Evolutionary conservation across 2,888 invertebrate genomes (phyloP).

Genomic region (Agapostemon virescens): DNA sequence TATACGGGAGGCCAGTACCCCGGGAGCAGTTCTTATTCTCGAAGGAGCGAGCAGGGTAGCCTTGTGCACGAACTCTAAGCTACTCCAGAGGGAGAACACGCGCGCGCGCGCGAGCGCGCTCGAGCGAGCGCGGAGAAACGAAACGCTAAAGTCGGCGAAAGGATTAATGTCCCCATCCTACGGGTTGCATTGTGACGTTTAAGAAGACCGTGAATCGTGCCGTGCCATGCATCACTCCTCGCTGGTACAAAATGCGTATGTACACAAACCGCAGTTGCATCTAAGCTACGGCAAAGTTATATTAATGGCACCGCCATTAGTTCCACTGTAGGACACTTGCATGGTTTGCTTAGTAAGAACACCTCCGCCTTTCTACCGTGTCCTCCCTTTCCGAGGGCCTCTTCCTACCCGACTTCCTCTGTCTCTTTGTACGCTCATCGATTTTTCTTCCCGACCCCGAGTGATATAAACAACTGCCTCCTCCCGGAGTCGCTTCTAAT

Average conservation of each 20-base stretch:
- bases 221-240: conserved; percentile 65
- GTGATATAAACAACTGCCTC: conserved; percentile 10
- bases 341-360: conserved; percentile 47
- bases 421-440: not conserved
- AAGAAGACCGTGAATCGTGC: conserved; percentile 56
- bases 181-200: conserved; percentile 66
- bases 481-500: not conserved
- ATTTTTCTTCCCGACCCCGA: conserved; percentile 7
- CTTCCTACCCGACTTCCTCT: conserved; percentile 18
- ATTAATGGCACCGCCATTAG: conserved; percentile 68
- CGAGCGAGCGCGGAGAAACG: conserved; percentile 21
- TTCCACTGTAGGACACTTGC: conserved; percentile 67
- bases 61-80: conserved; percentile 39
- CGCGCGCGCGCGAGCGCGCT: not conserved
- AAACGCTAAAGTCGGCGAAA: conserved; percentile 55
- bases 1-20: conserved; percentile 36
- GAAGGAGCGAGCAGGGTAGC: not conserved
- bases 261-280: conserved; percentile 61
- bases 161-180: conserved; percentile 67
- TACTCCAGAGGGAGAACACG: conserved; percentile 31
- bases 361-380: conserved; percentile 38
- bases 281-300: conserved; percentile 68
- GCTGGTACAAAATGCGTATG: conserved; percentile 52
- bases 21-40: conserved; percentile 29
- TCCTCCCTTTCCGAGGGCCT: not conserved